Percentiles rank a stretch among this genome's conserved stretches.
phyloP scores from a whole-genome alignment of 2,888 invertebrate genomes.

The Polymixis lichenea region DNA sequence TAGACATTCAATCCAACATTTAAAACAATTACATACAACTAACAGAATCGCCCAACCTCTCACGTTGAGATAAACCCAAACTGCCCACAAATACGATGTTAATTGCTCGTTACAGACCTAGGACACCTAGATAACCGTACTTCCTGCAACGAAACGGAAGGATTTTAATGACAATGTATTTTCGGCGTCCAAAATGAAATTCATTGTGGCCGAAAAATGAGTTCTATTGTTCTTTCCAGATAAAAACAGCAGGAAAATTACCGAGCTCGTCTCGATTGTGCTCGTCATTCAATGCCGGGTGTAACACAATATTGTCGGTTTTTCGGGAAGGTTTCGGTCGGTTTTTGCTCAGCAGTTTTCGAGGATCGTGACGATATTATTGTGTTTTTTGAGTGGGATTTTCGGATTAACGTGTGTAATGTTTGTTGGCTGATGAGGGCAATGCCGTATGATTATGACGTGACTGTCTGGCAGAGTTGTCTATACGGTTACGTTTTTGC shows the following conservation, averaged over 20 bases:
- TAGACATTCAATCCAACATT: neutral
- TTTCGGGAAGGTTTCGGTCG: constrained; percentile 64
- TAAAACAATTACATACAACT: constrained; percentile 21
- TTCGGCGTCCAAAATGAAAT: constrained; percentile 85
- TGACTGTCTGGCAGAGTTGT: neutral
- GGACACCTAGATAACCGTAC: constrained; percentile 32
- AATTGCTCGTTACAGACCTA: constrained; percentile 51
- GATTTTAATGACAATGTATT: constrained; percentile 85
- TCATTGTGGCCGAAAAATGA: constrained; percentile 87
- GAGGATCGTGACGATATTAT: constrained; percentile 43
- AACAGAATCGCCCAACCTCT: neutral
- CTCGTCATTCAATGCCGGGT: constrained; percentile 81
- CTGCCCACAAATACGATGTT: constrained; percentile 29
- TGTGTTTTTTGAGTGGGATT: constrained; percentile 54
- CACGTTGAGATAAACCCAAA: constrained; percentile 11
- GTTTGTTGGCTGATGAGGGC: constrained; percentile 31
- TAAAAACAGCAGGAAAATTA: constrained; percentile 89
- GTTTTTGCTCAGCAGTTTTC: constrained; percentile 63
- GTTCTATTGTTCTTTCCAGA: constrained; percentile 84
- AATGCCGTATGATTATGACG: constrained; percentile 10
- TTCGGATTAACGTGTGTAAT: constrained; percentile 30
- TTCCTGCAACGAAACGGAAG: constrained; percentile 64
- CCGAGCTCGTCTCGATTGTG: constrained; percentile 79
- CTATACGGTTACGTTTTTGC: neutral
- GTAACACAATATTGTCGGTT: constrained; percentile 82